Percentiles rank a stretch among this genome's conserved stretches.
Evolutionary conservation across 53 echinoderm and acorn worm genomes (phyloP).

Genomic region (Paracentrotus lividus): DNA sequence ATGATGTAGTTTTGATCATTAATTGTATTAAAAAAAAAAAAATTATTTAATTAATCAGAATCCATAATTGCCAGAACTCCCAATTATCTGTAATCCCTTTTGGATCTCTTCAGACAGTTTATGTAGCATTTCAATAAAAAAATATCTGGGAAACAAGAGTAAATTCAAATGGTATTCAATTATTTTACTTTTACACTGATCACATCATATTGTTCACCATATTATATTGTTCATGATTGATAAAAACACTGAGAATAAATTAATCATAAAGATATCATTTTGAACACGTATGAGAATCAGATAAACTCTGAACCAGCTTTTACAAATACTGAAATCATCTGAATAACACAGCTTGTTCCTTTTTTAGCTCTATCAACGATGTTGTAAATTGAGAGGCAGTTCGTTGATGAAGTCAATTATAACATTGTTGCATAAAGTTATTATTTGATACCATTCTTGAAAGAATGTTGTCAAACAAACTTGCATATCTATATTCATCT

Average conservation of each 20-base stretch:
- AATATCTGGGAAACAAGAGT: too few relatives aligned
- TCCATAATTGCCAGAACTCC: too few relatives aligned
- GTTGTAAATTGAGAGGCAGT: background rate
- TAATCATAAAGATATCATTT: background rate
- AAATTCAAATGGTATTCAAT: background rate
- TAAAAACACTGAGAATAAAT: background rate
- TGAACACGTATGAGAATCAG: background rate
- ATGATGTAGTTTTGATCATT: too few relatives aligned
- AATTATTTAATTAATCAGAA: too few relatives aligned
- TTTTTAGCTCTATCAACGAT: background rate
- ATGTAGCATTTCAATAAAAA: too few relatives aligned
- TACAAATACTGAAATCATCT: background rate
- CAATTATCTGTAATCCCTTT: too few relatives aligned
- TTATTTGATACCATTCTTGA: background rate
- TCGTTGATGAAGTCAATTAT: background rate
- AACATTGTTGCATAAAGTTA: background rate
- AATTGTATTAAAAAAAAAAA: too few relatives aligned
- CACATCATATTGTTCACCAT: background rate
- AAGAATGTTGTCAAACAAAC: background rate
- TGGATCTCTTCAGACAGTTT: too few relatives aligned
- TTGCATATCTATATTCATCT: slow-evolving; percentile 16
- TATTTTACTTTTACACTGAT: background rate
- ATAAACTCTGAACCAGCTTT: background rate
- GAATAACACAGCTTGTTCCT: background rate
- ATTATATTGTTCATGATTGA: background rate